These are phyloP conservation scores for Pseudotriccus pelzelni DNA, from an alignment of 2,797 vertebrate species.

Conservation along the genomic window DNA sequence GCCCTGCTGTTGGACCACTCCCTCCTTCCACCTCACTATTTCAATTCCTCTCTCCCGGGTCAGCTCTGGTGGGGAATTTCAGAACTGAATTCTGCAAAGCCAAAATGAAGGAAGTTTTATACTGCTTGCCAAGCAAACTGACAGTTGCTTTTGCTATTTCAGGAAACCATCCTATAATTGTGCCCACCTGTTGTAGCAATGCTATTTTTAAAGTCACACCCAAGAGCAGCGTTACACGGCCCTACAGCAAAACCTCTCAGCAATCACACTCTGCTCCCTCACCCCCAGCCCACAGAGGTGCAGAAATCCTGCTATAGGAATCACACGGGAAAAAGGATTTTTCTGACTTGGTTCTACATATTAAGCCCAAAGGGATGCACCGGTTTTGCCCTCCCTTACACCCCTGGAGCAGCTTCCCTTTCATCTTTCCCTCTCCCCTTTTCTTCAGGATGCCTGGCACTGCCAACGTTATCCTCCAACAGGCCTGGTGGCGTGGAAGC, in stretches of 20 bases:
- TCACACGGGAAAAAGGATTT: background rate
- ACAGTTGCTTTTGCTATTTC: slow-evolving; percentile 54
- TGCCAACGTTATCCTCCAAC: background rate
- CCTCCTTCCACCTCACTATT: background rate
- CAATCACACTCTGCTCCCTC: background rate
- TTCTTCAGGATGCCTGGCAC: background rate
- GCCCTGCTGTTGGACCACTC: background rate
- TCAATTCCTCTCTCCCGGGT: background rate
- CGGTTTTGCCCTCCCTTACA: fast-evolving
- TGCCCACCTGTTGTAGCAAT: slow-evolving; percentile 39
- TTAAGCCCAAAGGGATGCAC: background rate
- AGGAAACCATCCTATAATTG: background rate
- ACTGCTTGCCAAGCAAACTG: slow-evolving; percentile 10
- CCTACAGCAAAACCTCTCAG: background rate
- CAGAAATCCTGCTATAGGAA: background rate
- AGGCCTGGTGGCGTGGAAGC: background rate
- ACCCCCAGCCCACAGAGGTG: background rate
- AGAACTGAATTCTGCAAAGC: background rate
- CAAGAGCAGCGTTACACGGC: background rate
- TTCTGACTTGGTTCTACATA: background rate
- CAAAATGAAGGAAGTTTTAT: background rate
- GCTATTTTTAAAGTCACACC: slow-evolving; percentile 37
- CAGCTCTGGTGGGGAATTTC: background rate
- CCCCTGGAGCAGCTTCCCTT: background rate
- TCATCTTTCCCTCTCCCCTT: fast-evolving